Percentiles rank a stretch among this genome's conserved stretches.
phyloP scores from a whole-genome alignment of 2,113 vertebrate species.

The Morphnarchus princeps region DNA sequence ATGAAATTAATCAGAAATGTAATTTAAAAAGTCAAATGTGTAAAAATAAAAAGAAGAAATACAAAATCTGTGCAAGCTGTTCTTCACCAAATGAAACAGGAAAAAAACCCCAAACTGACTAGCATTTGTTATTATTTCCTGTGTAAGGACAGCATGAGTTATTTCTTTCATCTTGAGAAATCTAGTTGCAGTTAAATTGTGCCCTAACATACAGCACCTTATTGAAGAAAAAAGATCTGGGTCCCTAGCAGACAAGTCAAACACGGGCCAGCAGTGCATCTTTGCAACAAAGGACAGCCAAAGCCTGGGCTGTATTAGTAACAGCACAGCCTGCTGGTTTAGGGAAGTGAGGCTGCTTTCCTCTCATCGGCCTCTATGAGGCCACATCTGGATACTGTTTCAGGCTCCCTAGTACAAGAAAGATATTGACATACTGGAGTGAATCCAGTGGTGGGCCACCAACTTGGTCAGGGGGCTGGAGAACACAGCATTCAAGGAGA shows the following conservation, averaged over 20 bases:
- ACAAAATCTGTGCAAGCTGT: not conserved
- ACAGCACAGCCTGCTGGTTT: too few relatives aligned
- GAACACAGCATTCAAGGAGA: not conserved
- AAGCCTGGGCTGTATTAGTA: not conserved
- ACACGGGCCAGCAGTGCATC: fast-evolving
- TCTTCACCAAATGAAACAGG: not conserved
- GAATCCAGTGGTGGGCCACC: not conserved
- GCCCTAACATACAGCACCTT: not conserved
- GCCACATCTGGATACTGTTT: not conserved
- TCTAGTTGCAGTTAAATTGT: not conserved
- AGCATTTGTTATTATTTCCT: not conserved
- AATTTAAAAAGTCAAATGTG: conserved; percentile 40
- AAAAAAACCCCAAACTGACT: not conserved
- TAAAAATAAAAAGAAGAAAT: not conserved
- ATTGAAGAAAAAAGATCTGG: not conserved
- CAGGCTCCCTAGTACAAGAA: not conserved
- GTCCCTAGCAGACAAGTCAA: not conserved
- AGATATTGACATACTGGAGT: too few relatives aligned
- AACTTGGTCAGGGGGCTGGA: not conserved
- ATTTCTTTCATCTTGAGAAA: not conserved
- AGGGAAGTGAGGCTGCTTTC: not conserved
- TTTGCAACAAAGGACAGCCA: not conserved
- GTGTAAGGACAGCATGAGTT: not conserved
- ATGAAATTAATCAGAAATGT: conserved; percentile 21
- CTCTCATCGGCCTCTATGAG: not conserved